phyloP scores from a whole-genome alignment of 2,888 invertebrate species.

The Meiosimyza platycephala region DNA sequence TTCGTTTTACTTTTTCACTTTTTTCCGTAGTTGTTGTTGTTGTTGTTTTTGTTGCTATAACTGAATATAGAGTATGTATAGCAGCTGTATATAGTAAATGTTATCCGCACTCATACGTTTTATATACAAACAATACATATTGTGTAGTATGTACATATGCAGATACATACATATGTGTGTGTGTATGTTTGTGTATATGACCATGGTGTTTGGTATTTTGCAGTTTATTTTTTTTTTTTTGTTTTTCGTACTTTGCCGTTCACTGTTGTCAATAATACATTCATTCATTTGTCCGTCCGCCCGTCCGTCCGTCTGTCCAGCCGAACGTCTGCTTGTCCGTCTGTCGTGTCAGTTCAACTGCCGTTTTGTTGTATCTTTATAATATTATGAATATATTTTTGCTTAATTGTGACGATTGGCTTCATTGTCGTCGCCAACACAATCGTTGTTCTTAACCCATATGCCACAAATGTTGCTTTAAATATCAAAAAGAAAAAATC shows the following conservation, averaged over 20 bases:
- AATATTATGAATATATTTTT: conserved; percentile 30
- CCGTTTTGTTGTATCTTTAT: conserved; percentile 27
- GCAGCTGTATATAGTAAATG: not conserved
- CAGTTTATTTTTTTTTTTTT: conserved; percentile 18
- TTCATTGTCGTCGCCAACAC: conserved; percentile 32
- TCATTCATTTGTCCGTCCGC: not conserved
- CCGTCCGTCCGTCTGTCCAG: conserved; percentile 22
- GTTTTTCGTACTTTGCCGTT: conserved; percentile 2
- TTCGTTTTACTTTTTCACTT: conserved; percentile 1
- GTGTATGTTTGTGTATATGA: conserved; percentile 35
- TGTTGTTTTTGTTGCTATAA: not conserved
- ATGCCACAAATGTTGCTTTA: not conserved
- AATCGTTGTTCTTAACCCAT: conserved; percentile 5
- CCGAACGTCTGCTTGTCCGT: conserved; percentile 14
- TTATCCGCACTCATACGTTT: not conserved
- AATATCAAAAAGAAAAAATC: no score
- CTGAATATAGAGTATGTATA: conserved; percentile 17
- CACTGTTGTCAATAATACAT: not conserved
- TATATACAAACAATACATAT: conserved; percentile 12
- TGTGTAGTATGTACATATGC: conserved; percentile 19
- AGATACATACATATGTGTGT: conserved; percentile 25
- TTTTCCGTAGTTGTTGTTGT: no score
- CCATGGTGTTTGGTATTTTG: conserved; percentile 33
- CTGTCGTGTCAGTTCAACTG: conserved; percentile 11
- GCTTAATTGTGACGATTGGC: conserved; percentile 38